Conservation (phyloP, 2,797 vertebrate species). For the Saxicola maurus region DNA sequence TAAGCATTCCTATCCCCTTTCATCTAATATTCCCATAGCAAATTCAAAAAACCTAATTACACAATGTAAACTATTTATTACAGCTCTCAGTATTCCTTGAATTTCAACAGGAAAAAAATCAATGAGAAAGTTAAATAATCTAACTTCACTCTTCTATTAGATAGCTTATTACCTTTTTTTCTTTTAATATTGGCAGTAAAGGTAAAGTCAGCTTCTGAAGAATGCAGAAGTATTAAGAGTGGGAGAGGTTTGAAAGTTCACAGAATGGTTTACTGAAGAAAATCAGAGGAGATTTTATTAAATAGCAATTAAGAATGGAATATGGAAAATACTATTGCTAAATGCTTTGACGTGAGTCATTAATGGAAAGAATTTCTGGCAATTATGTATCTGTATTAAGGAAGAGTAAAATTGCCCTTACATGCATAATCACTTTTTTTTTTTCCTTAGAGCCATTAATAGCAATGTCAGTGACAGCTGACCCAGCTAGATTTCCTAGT, state of each 20-base stretch:
- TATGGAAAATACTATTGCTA: background rate
- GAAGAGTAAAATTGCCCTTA: background rate
- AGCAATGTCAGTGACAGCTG: background rate
- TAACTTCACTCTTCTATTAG: background rate
- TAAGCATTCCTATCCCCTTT: background rate
- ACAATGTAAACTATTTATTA: constrained; percentile 23
- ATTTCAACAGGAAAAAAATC: background rate
- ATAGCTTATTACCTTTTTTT: background rate
- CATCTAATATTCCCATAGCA: background rate
- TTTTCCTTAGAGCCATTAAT: background rate
- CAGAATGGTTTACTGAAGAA: background rate
- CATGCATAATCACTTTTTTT: background rate
- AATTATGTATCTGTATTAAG: background rate
- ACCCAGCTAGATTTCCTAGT: background rate
- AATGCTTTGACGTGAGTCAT: background rate
- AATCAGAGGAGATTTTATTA: background rate
- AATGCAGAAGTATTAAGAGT: background rate
- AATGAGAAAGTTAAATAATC: constrained; percentile 2
- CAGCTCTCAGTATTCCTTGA: background rate
- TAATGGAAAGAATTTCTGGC: background rate
- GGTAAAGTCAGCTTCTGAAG: background rate
- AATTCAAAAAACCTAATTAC: background rate
- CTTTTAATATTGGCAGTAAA: background rate
- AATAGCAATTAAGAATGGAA: background rate
- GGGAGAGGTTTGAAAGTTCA: background rate